phyloP scores from a whole-genome alignment of 2,113 vertebrate species.

The Ptyas mucosa region DNA sequence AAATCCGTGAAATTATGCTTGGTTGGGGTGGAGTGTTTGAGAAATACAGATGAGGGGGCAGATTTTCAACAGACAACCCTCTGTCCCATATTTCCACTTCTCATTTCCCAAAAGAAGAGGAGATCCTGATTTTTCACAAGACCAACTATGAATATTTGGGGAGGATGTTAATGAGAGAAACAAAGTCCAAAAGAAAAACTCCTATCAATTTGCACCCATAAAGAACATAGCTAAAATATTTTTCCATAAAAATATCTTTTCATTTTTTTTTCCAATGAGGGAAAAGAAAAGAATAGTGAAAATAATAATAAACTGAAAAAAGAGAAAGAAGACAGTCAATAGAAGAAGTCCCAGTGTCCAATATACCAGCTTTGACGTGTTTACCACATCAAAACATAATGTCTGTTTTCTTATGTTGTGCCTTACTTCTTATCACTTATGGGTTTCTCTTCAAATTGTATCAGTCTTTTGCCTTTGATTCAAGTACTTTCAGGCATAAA shows the following conservation, averaged over 20 bases:
- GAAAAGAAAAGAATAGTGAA: not conserved
- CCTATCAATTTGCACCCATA: not conserved
- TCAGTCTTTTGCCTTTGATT: not conserved
- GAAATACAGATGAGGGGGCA: not conserved
- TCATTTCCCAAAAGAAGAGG: not conserved
- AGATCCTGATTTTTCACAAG: not conserved
- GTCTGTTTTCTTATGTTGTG: not conserved
- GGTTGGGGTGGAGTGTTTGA: not conserved
- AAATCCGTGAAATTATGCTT: not conserved
- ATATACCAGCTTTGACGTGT: not conserved
- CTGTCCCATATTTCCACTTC: not conserved
- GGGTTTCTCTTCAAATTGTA: not conserved
- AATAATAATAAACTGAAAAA: not conserved
- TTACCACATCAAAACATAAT: not conserved
- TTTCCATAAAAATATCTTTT: not conserved
- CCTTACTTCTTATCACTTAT: not conserved
- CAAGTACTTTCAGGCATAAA: not conserved
- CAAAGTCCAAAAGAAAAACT: not conserved
- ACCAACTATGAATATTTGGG: not conserved
- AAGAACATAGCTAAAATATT: not conserved
- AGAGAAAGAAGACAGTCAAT: not conserved
- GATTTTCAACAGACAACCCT: not conserved
- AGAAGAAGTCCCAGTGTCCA: not conserved
- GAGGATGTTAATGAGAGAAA: not conserved
- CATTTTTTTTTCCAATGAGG: not conserved